Evolutionary conservation across 2,113 vertebrate species (phyloP), one percentile per base, ranked within the genome.

Genomic region (Toxostoma redivivum): DNA sequence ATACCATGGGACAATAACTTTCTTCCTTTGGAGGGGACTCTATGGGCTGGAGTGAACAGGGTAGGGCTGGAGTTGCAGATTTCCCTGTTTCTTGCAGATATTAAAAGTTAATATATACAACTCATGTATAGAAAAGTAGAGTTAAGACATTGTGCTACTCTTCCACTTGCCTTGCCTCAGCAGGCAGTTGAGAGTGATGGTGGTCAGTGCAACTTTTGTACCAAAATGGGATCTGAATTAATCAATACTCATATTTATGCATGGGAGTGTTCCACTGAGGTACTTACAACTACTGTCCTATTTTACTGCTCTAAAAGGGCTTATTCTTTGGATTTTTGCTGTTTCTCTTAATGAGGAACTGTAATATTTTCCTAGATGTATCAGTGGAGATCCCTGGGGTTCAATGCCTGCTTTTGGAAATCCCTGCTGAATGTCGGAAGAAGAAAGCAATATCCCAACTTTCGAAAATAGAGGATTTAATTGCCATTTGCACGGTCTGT

Each of bases 351-450:
- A 44, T 40, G 38, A 84, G 40, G 69, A 82, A 51, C 50, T 40
- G 54, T 81, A 94, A 73, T 81, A 64, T 83, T 86, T 93, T 81
- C 31, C 62, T 54, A 10, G 48, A 50, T 85, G 12, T 35, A 19
- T 44, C 58, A 64, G 12, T 66, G 24, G 57, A 82, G 65, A 45
- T 47, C 57, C 50, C 47, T 66, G 61, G 30, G 47, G 74, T 86
- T 93, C 45, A 50, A 14, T 64, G 60, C 70, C 61, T 82, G 61
- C 51, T 82, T 89, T 69, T 95, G 65, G 69, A 94, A 94, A 90
- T n/a, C 51, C 31, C 50, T 37, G 2, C 65, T 65, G 79, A 66
- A 56, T 12, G 11, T 44, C 66, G 93, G 50, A 88, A 86, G 69
- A 88, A 79, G 44, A 71, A 76, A 90, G 33, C 54, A 73, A 57